Evolutionary conservation across 1,140 invertebrate genomes (phyloP).

Genomic region (Episyrphus balteatus): DNA sequence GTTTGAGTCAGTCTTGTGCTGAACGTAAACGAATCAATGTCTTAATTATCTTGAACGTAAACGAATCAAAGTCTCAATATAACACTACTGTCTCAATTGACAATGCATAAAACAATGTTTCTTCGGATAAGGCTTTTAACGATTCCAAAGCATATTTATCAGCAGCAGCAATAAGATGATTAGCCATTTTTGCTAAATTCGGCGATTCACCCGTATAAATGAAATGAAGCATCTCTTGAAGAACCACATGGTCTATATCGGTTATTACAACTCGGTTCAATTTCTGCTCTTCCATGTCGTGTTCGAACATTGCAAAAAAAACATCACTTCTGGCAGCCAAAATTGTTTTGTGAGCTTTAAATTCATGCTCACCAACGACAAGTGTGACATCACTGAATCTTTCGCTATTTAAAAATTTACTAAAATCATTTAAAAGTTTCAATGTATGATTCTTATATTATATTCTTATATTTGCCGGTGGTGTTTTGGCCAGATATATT

Average conservation of each 20-base stretch:
- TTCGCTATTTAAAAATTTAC: not conserved
- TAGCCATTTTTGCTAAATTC: not conserved
- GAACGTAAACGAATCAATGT: too few species aligned
- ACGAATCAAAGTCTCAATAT: not conserved
- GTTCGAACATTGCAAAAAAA: conserved; percentile 9
- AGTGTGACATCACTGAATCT: too few species aligned
- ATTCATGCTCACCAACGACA: not conserved
- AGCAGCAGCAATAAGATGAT: not conserved
- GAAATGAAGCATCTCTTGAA: not conserved
- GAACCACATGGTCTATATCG: conserved; percentile 2
- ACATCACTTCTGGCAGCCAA: conserved; percentile 9
- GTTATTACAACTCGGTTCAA: conserved; percentile 3
- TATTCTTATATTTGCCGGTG: too few species aligned
- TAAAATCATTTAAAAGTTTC: not conserved
- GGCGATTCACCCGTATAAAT: not conserved
- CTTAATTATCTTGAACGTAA: too few species aligned
- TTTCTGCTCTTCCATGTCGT: conserved; percentile 4
- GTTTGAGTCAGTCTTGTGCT: too few species aligned
- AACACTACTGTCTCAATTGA: too few species aligned
- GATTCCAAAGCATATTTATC: too few species aligned
- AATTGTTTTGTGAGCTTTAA: conserved; percentile 11
- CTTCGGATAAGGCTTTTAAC: too few species aligned
- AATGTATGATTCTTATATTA: not conserved
- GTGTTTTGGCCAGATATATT: conserved; percentile 43
- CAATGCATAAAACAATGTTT: too few species aligned